These are phyloP conservation scores for Phyllotreta cruciferae DNA, from an alignment of 2,888 invertebrate genomes.

Conservation along the genomic window DNA sequence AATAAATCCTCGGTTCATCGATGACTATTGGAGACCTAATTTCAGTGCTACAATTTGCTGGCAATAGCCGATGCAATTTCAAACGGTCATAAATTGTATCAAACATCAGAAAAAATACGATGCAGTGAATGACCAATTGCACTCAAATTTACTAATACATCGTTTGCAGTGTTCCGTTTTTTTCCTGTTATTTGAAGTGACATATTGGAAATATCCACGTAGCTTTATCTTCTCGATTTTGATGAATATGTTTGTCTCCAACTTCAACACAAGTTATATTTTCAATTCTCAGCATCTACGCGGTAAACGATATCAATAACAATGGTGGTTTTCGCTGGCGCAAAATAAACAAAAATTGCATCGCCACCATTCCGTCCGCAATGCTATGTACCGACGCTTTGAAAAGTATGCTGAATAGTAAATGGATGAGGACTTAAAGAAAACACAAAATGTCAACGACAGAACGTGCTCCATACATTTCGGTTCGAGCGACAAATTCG, in stretches of 20 bases:
- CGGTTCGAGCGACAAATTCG: constrained; percentile 26
- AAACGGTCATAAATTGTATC: constrained; percentile 14
- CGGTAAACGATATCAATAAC: no score
- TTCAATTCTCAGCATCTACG: background rate
- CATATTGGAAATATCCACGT: constrained; percentile 1
- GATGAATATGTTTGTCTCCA: background rate
- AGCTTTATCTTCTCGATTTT: constrained; percentile 11
- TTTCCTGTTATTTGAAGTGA: background rate
- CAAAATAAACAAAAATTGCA: constrained; percentile 21
- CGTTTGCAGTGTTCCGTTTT: background rate
- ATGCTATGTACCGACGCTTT: constrained; percentile 18
- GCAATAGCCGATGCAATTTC: constrained; percentile 3
- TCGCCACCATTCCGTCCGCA: constrained; percentile 9
- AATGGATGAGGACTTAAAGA: constrained; percentile 30
- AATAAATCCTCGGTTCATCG: background rate
- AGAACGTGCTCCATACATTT: constrained; percentile 30
- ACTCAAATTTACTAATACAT: constrained; percentile 9
- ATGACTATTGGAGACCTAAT: constrained; percentile 1
- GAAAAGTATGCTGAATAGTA: constrained; percentile 21
- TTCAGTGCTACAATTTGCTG: constrained; percentile 3
- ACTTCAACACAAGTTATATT: constrained; percentile 7
- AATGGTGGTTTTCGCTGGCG: background rate
- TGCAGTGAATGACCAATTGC: background rate
- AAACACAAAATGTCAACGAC: constrained; percentile 34
- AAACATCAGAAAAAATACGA: constrained; percentile 6